Base-by-base conservation (phyloP, 2,797 vertebrate genomes). In the Channa striata region DNA sequence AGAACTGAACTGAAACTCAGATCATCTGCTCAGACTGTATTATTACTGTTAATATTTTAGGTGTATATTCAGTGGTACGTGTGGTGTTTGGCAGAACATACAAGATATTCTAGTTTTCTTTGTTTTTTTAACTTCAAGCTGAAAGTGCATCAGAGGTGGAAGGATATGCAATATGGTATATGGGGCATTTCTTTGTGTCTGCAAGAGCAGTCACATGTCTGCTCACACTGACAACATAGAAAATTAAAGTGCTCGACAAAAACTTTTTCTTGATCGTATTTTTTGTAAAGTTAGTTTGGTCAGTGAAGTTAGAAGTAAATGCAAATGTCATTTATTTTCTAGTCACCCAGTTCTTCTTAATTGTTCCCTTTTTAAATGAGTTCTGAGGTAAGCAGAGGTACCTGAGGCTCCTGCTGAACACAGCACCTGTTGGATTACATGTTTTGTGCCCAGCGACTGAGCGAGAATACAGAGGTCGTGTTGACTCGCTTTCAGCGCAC, bases 1-100 rank as follows among this genome's bases (percentile, higher is more conserved):
- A n/a, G n/a, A n/a, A n/a, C n/a, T n/a, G 58, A 77, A 39, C 37
- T 25, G 17, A 68, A 56, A 36, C 17, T 65, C 8, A 1, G 4
- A 17, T 2, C n/a, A 1, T 20, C 19, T 51, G 50, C 50, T 2
- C 1, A 52, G n/a, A 20, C 5, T n/a, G n/a, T n/a, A n/a, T n/a
- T n/a, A n/a, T n/a, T n/a, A n/a, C n/a, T n/a, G n/a, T n/a, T n/a
- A n/a, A n/a, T n/a, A n/a, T 2, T 30, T 30, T 30, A 30, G 25
- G 25, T 30, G 25, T 6, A 30, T 30, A 30, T 3, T 30, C 25
- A 30, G 25, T 30, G 25, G 4, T 30, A 30, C 25, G 6, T 30
- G 25, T 30, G 25, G 25, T 30, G 25, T 30, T n/a, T 30, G 25
- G 4, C 25, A 30, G 25, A 33, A 47, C 16, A 39, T 19, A n/a